Evolutionary conservation across 30 jellyfish, hydroid and myxozoan genomes (phyloP).

Genomic region (Turritopsis rubra): DNA sequence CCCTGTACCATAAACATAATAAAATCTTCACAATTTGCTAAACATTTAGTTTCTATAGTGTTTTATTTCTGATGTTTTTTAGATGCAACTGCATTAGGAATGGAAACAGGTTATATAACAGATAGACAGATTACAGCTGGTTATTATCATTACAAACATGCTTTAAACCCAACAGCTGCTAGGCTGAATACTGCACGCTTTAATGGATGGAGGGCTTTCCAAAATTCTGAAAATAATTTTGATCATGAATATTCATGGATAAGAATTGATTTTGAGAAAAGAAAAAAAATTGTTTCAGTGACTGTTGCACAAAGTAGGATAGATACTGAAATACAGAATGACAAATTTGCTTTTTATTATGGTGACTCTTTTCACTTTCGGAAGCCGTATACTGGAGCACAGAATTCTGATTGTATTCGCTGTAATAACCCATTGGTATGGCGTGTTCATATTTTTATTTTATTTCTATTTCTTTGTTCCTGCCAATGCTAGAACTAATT

Average conservation of each 20-base stretch:
- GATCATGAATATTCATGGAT: not conserved
- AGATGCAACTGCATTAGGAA: not conserved
- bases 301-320: not conserved
- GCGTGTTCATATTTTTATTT: too few species aligned
- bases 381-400: conserved; percentile 11
- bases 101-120: conserved; percentile 4
- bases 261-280: conserved; percentile 9
- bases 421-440: not conserved
- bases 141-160: not conserved
- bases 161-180: conserved; percentile 5
- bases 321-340: not conserved
- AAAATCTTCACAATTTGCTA: not conserved
- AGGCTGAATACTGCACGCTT: not conserved
- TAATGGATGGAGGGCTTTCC: not conserved
- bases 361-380: not conserved
- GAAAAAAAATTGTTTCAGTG: not conserved
- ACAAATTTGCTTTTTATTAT: not conserved
- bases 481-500: too few species aligned
- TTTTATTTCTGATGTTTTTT: not conserved
- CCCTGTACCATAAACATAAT: too few species aligned
- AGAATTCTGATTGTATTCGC: not conserved
- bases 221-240: not conserved
- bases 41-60: not conserved
- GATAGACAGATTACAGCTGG: conserved; percentile 8
- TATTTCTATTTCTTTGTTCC: too few species aligned